Conservation (phyloP, 2,888 invertebrate genomes). For the Eurois occulta region DNA sequence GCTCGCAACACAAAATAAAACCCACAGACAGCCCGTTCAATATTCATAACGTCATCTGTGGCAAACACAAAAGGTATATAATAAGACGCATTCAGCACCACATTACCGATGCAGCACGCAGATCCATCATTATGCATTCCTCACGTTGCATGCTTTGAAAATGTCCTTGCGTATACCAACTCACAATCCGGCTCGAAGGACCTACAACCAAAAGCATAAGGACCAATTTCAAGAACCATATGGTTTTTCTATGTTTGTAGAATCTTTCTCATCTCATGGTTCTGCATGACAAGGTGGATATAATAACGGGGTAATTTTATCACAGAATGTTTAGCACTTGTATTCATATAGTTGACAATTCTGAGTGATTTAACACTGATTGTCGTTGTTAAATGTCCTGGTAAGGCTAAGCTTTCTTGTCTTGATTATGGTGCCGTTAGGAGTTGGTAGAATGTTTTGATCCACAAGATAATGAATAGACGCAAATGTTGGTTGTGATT, state of each 20-base stretch:
- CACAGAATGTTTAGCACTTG: constrained; percentile 60
- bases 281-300: constrained; percentile 68
- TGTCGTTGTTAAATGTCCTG: constrained; percentile 53
- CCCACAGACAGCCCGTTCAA: constrained; percentile 66
- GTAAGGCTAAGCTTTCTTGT: constrained; percentile 51
- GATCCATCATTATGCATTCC: constrained; percentile 81
- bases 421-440: constrained; percentile 54
- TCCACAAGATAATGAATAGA: constrained; percentile 50
- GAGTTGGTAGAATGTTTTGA: constrained; percentile 47
- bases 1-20: constrained; percentile 65
- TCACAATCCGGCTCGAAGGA: constrained; percentile 38
- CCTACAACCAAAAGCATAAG: constrained; percentile 34
- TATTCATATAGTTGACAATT: constrained; percentile 63
- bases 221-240: constrained; percentile 34
- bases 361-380: constrained; percentile 62
- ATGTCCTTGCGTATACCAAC: constrained; percentile 75
- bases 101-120: constrained; percentile 81
- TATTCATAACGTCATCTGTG: constrained; percentile 74
- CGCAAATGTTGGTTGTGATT: constrained; percentile 46
- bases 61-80: constrained; percentile 74
- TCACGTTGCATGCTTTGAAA: constrained; percentile 74
- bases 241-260: constrained; percentile 34
- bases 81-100: constrained; percentile 69
- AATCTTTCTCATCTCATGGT: constrained; percentile 58
- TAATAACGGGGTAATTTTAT: constrained; percentile 70